phyloP scores from a whole-genome alignment of 2,113 vertebrate genomes.

The Sebastes schlegelii region DNA sequence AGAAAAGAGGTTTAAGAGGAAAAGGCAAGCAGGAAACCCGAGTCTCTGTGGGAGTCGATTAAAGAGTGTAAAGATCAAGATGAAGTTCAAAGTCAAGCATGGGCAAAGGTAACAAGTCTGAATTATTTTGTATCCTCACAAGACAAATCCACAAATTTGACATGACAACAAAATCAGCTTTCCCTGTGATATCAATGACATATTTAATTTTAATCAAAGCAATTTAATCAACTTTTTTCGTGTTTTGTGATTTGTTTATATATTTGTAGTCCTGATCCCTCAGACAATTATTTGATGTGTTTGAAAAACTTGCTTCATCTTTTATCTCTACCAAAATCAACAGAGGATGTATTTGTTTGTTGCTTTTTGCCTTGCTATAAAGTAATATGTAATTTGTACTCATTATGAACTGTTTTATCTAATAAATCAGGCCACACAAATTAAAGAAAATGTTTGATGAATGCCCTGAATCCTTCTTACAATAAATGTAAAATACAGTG shows the following conservation, averaged over 20 bases:
- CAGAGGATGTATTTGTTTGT: constrained; percentile 18
- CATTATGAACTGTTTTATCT: not conserved
- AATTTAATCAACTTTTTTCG: constrained; percentile 32
- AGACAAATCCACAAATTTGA: constrained; percentile 71
- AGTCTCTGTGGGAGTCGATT: constrained; percentile 98
- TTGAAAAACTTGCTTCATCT: constrained; percentile 67
- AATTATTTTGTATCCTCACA: constrained; percentile 97
- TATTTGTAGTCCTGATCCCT: constrained; percentile 49
- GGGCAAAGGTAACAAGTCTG: constrained; percentile 97
- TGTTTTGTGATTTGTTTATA: constrained; percentile 66
- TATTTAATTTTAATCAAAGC: constrained; percentile 54
- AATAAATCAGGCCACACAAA: constrained; percentile 35
- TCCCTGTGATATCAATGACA: constrained; percentile 58
- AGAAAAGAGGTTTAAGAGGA: constrained; percentile 96
- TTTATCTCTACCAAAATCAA: constrained; percentile 62
- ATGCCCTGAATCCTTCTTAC: not conserved
- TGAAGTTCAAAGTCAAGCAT: constrained; percentile 99
- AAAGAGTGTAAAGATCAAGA: constrained; percentile 99
- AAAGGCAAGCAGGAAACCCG: constrained; percentile 95
- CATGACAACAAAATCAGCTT: constrained; percentile 66
- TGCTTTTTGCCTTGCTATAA: constrained; percentile 15
- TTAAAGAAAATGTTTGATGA: constrained; percentile 9
- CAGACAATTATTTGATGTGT: constrained; percentile 42
- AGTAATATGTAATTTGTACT: not conserved
- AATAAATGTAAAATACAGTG: not conserved